Base-by-base conservation (phyloP, 2,888 invertebrate genomes). In the Volucella inflata region DNA sequence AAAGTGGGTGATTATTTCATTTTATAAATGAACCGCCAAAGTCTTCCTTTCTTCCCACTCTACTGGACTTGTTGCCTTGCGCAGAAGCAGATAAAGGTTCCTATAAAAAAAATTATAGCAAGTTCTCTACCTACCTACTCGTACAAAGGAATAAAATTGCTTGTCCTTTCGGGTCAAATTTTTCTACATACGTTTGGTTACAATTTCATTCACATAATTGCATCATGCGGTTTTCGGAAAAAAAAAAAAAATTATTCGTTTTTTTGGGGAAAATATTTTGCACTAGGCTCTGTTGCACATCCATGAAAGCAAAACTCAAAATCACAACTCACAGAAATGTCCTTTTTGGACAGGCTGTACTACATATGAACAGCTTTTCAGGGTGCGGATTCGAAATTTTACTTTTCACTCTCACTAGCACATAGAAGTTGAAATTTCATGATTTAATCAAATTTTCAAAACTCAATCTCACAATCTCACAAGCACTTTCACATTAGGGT, bases 21-120 rank as follows among this genome's bases (percentile, higher is more conserved):
- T 30, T 14, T 42, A 21, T 17, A 16, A 38, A 38, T 8, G 21
- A 40, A 36, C 16, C 10, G 57, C 42, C 42, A n/a, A 64, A 55
- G 60, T 16, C 62, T 14, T 60, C 40, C 17, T n/a, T 51, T 12
- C 59, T 14, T 44, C 57, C 42, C 64, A n/a, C n/a, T 30, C 60
- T 30, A 14, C 46, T 16, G 30, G 42, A 79, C 74, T 67, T 67
- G 67, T 67, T 75, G 84, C 48, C 84, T 38, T 84, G 84, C 84
- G 84, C 84, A 80, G 42, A 75, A 55, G 36, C 46, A 59, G 14
- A 53, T 12, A 17, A 60, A 71, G 65, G 71, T 71, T 80, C 46
- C 84, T 21, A 84, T 84, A 84, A 84, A 64, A 71, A 21, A 16
- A 40, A 42, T 80, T 84, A 84, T 84, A 67, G 84, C 59, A 80